Evolutionary conservation across 2,113 vertebrate genomes (phyloP).

Genomic region (Oreochromis niloticus): DNA sequence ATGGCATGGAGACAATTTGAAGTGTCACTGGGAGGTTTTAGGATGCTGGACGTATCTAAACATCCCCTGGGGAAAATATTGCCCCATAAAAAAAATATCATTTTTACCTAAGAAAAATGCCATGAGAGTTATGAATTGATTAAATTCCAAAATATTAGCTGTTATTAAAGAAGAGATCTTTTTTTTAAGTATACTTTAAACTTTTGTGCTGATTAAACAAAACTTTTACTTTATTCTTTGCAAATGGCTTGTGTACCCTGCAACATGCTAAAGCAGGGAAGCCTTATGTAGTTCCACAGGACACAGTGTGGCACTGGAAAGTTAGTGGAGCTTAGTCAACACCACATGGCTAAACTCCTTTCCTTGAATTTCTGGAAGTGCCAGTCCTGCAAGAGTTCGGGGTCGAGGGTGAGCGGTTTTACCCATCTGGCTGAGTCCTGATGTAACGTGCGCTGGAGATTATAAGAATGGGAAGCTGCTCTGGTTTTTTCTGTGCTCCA

Average conservation of each 20-base stretch:
- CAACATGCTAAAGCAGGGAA: not conserved
- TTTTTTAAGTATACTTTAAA: not conserved
- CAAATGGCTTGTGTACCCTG: not conserved
- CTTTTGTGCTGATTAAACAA: not conserved
- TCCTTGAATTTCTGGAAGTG: not conserved
- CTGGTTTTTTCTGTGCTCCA: not conserved
- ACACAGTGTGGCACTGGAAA: not conserved
- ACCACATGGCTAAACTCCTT: not conserved
- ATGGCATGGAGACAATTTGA: not conserved
- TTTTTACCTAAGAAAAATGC: not conserved
- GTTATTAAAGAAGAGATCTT: not conserved
- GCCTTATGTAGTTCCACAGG: not conserved
- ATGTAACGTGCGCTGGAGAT: conserved; percentile 2
- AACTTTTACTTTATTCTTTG: not conserved
- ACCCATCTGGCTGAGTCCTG: not conserved
- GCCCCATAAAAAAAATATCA: not conserved
- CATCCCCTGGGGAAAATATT: not conserved
- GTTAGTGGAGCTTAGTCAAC: not conserved
- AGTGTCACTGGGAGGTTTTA: not conserved
- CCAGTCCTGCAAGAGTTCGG: not conserved
- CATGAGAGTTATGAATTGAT: not conserved
- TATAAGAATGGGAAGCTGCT: conserved; percentile 13
- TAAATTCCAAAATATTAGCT: not conserved
- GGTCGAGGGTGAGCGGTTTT: not conserved
- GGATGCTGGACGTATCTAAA: not conserved